Percentiles rank a stretch among this genome's conserved stretches.
These are phyloP conservation scores for Sinonovacula constricta DNA, from an alignment of 1,140 invertebrate genomes.

Conservation along the genomic window DNA sequence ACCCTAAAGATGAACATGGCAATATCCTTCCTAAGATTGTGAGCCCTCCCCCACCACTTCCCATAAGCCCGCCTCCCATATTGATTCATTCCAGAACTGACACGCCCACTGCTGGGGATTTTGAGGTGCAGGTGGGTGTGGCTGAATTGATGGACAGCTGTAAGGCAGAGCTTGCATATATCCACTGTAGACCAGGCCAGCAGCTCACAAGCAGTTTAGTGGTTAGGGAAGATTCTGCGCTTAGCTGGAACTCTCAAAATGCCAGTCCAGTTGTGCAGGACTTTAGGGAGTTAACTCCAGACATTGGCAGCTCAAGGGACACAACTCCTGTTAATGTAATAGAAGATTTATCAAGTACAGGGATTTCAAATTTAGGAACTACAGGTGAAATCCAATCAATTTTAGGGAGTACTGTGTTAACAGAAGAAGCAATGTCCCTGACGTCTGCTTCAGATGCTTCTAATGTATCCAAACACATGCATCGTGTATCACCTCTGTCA, in stretches of 20 bases:
- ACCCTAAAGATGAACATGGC: slow-evolving; percentile 22
- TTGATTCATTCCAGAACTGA: background rate
- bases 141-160: slow-evolving; percentile 46
- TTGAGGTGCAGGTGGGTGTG: slow-evolving; percentile 30
- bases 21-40: slow-evolving; percentile 16
- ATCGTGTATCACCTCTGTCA: too few relatives aligned
- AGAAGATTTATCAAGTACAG: too few relatives aligned
- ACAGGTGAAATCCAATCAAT: too few relatives aligned
- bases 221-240: slow-evolving; percentile 45
- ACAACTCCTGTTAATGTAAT: slow-evolving; percentile 12
- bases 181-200: slow-evolving; percentile 2
- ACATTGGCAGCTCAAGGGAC: slow-evolving; percentile 1
- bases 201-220: slow-evolving; percentile 24
- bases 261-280: slow-evolving; percentile 13
- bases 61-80: slow-evolving; percentile 41
- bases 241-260: slow-evolving; percentile 30
- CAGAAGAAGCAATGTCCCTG: too few relatives aligned
- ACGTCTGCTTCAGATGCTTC: too few relatives aligned
- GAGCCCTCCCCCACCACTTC: slow-evolving; percentile 47
- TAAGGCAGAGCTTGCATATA: slow-evolving; percentile 31
- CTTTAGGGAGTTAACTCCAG: slow-evolving; percentile 24
- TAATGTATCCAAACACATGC: too few relatives aligned
- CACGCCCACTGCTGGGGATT: background rate
- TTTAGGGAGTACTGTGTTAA: too few relatives aligned
- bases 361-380: too few relatives aligned